These are phyloP conservation scores for Sinhomidia bicolor DNA, from an alignment of 2,888 invertebrate species.

Conservation along the genomic window DNA sequence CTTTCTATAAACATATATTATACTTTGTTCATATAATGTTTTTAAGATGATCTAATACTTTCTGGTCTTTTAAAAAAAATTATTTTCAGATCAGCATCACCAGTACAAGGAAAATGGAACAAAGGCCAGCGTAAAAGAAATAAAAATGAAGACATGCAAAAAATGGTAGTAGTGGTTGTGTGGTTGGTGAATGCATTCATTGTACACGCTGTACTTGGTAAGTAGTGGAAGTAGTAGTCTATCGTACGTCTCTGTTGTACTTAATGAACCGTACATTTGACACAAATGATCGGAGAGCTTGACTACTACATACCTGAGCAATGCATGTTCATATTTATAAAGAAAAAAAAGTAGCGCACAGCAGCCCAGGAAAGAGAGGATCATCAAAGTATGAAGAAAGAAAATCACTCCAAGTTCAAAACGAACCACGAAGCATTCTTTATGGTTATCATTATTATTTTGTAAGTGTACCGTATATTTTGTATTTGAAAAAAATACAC, in stretches of 20 bases:
- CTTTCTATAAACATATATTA: no score
- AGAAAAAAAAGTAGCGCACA: neutral
- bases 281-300: conserved; percentile 71
- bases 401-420: conserved; percentile 10
- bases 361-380: neutral
- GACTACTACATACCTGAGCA: conserved; percentile 79
- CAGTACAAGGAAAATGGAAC: neutral
- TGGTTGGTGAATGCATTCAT: neutral
- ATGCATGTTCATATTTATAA: conserved; percentile 55
- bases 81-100: neutral
- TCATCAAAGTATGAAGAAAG: conserved; percentile 12
- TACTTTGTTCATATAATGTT: no score
- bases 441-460: conserved; percentile 37
- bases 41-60: neutral
- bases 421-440: conserved; percentile 22
- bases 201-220: neutral
- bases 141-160: neutral
- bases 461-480: conserved; percentile 15
- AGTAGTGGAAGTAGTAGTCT: neutral
- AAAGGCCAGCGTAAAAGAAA: neutral
- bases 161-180: no score
- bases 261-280: conserved; percentile 76
- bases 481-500: conserved; percentile 1
- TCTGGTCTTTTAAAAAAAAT: no score
- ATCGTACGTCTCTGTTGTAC: conserved; percentile 44